Conservation (phyloP, 1,140 invertebrate species). For the Drosophila sturtevanti region DNA sequence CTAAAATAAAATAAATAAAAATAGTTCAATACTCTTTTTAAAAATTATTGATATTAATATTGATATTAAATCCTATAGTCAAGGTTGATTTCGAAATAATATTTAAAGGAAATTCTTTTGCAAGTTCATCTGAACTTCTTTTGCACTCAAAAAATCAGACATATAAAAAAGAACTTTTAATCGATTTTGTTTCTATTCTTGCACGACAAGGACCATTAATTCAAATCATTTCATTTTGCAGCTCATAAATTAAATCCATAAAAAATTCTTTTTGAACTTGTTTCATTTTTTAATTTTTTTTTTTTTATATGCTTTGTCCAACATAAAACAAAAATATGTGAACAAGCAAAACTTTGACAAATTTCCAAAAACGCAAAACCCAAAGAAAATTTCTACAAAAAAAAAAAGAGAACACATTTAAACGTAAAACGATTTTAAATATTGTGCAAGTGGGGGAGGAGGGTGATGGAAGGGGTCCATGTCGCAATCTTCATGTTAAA, state of each 20-base stretch:
- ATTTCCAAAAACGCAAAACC: slow-evolving; percentile 20
- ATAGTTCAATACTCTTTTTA: no score
- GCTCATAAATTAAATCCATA: slow-evolving; percentile 49
- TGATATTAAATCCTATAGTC: not conserved
- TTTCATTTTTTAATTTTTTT: not conserved
- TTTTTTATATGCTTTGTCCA: slow-evolving; percentile 18
- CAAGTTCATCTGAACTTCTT: not conserved
- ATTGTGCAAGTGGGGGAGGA: slow-evolving; percentile 5
- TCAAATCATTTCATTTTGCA: slow-evolving; percentile 44
- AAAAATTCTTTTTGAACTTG: slow-evolving; percentile 47
- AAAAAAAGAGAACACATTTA: not conserved
- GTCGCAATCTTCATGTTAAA: slow-evolving; percentile 69
- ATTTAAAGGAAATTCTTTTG: not conserved
- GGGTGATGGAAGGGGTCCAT: slow-evolving; percentile 48
- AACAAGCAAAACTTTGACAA: slow-evolving; percentile 30
- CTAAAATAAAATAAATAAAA: no score
- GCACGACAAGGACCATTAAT: slow-evolving; percentile 30
- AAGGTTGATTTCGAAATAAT: not conserved
- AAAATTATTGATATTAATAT: no score
- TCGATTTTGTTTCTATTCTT: not conserved
- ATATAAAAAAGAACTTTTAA: not conserved
- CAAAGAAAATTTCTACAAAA: slow-evolving; percentile 21
- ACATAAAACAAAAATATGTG: not conserved
- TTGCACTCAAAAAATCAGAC: not conserved
- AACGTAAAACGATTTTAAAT: slow-evolving; percentile 50